Evolutionary conservation across 2,113 vertebrate genomes (phyloP).

Genomic region (Hypanus sabinus): DNA sequence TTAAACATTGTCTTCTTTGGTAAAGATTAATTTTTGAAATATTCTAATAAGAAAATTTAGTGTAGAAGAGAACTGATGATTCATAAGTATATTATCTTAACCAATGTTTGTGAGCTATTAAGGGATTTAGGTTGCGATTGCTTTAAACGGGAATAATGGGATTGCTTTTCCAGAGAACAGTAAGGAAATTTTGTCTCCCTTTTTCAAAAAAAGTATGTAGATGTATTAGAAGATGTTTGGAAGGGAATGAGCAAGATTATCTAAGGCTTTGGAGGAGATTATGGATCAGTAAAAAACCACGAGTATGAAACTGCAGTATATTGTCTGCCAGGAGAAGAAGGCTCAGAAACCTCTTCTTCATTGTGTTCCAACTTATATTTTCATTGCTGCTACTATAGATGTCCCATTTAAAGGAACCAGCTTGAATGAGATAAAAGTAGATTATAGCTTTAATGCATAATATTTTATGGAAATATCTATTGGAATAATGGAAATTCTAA

Average conservation of each 20-base stretch:
- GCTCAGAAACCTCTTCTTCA: too few relatives aligned
- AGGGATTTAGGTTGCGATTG: not conserved
- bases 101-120: not conserved
- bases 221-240: not conserved
- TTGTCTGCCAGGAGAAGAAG: too few relatives aligned
- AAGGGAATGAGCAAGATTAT: slow-evolving; percentile 2
- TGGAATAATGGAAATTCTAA: too few relatives aligned
- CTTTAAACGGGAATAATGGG: not conserved
- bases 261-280: not conserved
- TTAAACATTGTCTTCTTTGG: not conserved
- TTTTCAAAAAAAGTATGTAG: not conserved
- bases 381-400: too few relatives aligned
- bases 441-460: too few relatives aligned
- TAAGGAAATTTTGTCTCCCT: not conserved
- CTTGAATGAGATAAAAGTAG: too few relatives aligned
- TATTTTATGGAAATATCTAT: too few relatives aligned
- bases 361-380: too few relatives aligned
- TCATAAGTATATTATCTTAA: not conserved
- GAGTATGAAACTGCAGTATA: too few relatives aligned
- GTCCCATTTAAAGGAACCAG: too few relatives aligned
- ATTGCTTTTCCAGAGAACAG: not conserved
- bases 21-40: not conserved
- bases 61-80: not conserved
- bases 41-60: not conserved
- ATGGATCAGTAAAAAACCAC: too few relatives aligned